Base-by-base conservation (phyloP, 2,113 vertebrate species). In the Alligator mississippiensis region DNA sequence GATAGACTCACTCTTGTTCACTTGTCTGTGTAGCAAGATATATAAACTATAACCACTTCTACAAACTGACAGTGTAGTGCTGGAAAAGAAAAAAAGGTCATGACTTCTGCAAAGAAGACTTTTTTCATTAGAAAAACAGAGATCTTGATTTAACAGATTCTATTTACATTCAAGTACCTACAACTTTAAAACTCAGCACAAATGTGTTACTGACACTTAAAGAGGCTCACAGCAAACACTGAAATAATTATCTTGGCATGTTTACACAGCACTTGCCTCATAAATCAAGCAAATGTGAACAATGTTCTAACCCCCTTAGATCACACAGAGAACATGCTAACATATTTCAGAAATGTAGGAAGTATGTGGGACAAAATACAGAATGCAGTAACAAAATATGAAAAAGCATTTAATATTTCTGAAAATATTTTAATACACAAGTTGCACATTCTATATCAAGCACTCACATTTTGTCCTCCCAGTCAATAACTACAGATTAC, bases 361-460 rank as follows among this genome's bases (percentile, higher is more conserved):
- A 92, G 21, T 9, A 79, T 28, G 77, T 60, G 38, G 27, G 38
- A 90, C 82, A 90, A 74, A 95, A 25, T 4, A 28, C 13, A 59
- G 60, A 94, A 87, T 94, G 90, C 77, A 68, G 80, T 97, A 95
- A 81, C 55, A 94, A 89, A 92, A 86, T 80, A 94, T 61, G 54
- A 92, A 96, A 95, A 93, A 88, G 3, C 79, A 93, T 90, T 95
- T 96, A 95, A 25, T 88, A 93, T 96, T 97, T 96, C 89, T 85
- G 62, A 89, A 93, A 97, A 88, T 90, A 90, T 79, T 96, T 97
- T 90, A 96, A 96, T 96, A 96, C 57, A 92, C 16, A 94, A 94
- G 9, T 93, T 93, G 54, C 74, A 96, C 74, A 92, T 92, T 92
- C 92, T 70, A 79, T 85, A 88, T 80, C 64, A 92, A 94, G 77